Evolutionary conservation across 2,113 vertebrate genomes (phyloP), one percentile per base, ranked within the genome.

Genomic region (Hiodon alosoides): DNA sequence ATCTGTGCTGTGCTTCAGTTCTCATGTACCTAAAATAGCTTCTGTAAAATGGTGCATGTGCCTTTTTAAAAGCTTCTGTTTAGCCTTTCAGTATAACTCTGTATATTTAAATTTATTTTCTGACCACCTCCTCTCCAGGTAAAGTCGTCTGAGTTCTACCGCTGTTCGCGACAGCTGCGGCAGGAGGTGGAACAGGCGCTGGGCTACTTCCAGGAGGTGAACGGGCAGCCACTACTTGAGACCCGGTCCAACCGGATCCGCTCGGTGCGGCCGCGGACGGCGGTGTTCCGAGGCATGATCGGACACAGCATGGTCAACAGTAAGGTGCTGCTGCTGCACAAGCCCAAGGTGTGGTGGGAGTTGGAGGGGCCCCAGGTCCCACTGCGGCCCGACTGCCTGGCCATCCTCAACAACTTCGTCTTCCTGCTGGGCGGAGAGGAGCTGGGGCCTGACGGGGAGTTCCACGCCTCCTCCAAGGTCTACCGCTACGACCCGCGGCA

Each of bases 271-370:
- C 94, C 95, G 7, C 97, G 98, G 89, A 98, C 96, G 48, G 94
- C 96, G 76, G 97, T 99, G 67, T 98, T 99, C 89, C 91, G 97
- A 81, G 97, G 96, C 70, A 99, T 99, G 97, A 99, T 99, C 81
- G 97, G 97, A 79, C 96, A 99, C 90, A 99, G 97, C 85, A 99
- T 99, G 97, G 97, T 98, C 81, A 99, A 99, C 88, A 99, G 95
- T 88, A 99, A 99, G 91, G 98, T 99, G 83, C 94, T 99, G 74
- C 93, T 99, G 62, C 87, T 99, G 83, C 96, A 98, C 90, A 95
- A 95, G 75, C 96, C 96, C 5, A 95, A 96, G 86, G 93, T 98
- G 81, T 99, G 97, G 97, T 99, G 97, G 97, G 97, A 99, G 78
- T 86, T 99, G 73, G 96, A 99, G 82, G 97, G 97, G 5, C 96